Evolutionary conservation across 35 echinoderm and acorn worm genomes (phyloP).

Genomic region (Ophiothrix spiculata): DNA sequence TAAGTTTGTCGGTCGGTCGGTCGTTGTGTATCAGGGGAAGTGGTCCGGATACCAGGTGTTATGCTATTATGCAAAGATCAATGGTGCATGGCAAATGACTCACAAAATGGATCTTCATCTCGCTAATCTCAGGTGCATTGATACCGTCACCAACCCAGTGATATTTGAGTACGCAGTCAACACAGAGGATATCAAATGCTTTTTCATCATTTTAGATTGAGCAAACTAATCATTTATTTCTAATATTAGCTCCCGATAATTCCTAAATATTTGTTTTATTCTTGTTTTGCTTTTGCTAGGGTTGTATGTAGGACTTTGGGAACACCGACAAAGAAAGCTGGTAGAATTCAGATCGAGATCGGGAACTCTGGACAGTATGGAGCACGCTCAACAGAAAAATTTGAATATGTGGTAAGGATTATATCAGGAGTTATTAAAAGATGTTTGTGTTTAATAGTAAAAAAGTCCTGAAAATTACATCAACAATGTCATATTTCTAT

Average conservation of each 20-base stretch:
- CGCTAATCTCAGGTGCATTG: not conserved
- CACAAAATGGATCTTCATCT: not conserved
- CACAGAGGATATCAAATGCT: not conserved
- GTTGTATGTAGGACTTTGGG: conserved; percentile 34
- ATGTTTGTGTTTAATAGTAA: no score
- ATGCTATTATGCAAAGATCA: not conserved
- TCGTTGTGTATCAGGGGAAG: not conserved
- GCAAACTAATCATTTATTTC: conserved; percentile 5
- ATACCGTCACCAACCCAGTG: not conserved
- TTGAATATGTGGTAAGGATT: conserved; percentile 85
- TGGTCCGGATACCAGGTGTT: not conserved
- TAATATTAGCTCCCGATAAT: not conserved
- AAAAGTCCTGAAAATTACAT: no score
- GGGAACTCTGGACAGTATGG: conserved; percentile 30
- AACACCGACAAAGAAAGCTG: not conserved
- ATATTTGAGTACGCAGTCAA: conserved; percentile 6
- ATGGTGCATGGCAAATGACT: not conserved
- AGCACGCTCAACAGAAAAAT: conserved; percentile 35
- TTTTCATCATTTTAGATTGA: conserved; percentile 2
- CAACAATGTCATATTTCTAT: no score
- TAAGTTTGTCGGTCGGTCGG: no score
- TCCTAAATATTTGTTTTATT: conserved; percentile 24
- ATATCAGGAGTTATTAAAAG: no score
- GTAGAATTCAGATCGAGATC: conserved; percentile 31
- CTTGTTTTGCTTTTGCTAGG: conserved; percentile 25